Evolutionary conservation across 2,888 invertebrate species (phyloP).

Genomic region (Apocheima hispidaria): DNA sequence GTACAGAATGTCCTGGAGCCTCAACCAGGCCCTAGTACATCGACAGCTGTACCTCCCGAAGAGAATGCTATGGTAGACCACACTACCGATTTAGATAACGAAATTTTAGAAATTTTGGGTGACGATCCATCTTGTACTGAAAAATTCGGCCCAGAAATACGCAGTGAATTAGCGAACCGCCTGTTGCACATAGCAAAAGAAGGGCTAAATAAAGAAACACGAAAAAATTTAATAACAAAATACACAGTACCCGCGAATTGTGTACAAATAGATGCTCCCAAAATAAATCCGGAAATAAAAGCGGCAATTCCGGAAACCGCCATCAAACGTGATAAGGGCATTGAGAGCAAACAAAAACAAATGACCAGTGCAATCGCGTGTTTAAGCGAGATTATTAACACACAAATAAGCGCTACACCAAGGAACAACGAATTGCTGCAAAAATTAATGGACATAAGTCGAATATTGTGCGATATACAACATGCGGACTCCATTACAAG

Average conservation of each 20-base stretch:
- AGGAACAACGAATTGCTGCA: background rate
- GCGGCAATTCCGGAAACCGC: background rate
- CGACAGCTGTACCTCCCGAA: background rate
- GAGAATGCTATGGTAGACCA: background rate
- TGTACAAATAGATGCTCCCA: background rate
- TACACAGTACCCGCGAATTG: background rate
- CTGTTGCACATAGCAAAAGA: background rate
- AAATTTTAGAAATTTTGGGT: slow-evolving; percentile 3
- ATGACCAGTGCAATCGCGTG: background rate
- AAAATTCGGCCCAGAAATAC: slow-evolving; percentile 1
- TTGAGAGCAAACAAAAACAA: slow-evolving; percentile 1
- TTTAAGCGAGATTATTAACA: background rate
- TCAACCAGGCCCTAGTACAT: background rate
- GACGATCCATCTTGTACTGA: background rate
- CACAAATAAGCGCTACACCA: background rate
- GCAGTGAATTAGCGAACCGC: background rate
- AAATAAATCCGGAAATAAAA: background rate
- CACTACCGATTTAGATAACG: background rate
- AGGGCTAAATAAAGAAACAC: slow-evolving; percentile 4
- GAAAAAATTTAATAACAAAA: background rate
- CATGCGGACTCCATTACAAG: slow-evolving; percentile 6
- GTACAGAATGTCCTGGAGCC: background rate
- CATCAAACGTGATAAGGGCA: background rate
- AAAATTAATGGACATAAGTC: slow-evolving; percentile 1
- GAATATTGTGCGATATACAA: slow-evolving; percentile 13